Evolutionary conservation across 2,113 vertebrate species (phyloP).

Genomic region (Pyxicephalus adspersus): DNA sequence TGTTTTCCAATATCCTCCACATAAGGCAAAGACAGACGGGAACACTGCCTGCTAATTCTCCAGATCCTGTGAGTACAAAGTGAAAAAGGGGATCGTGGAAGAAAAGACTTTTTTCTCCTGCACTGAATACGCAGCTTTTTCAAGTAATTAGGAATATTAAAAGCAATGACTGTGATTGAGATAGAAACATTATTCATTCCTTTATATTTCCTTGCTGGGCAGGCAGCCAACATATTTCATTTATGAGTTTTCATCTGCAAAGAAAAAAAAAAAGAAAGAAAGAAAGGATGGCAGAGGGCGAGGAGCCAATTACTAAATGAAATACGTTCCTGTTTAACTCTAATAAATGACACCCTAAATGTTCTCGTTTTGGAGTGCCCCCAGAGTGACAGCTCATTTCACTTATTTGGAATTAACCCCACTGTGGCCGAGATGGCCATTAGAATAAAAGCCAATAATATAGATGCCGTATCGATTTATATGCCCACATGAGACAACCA

Average conservation of each 20-base stretch:
- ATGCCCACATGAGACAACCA: neutral
- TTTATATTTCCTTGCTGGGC: slow-evolving; percentile 92
- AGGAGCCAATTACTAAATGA: slow-evolving; percentile 98
- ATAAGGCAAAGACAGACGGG: slow-evolving; percentile 20
- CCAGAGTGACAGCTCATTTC: slow-evolving; percentile 50
- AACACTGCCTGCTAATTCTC: slow-evolving; percentile 18
- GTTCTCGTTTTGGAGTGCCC: slow-evolving; percentile 52
- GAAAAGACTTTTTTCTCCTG: slow-evolving; percentile 66
- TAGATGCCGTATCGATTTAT: neutral
- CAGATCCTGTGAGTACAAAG: slow-evolving; percentile 40
- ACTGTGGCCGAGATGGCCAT: neutral
- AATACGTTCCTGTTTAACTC: slow-evolving; percentile 89
- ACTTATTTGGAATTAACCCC: slow-evolving; percentile 46
- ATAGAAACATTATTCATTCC: slow-evolving; percentile 97
- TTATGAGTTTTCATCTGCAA: slow-evolving; percentile 91
- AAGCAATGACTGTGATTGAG: slow-evolving; percentile 90
- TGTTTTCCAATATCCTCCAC: slow-evolving; percentile 43
- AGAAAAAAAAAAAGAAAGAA: slow-evolving; percentile 52
- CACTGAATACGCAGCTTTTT: slow-evolving; percentile 80
- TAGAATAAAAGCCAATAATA: slow-evolving; percentile 6
- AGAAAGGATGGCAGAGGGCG: slow-evolving; percentile 68
- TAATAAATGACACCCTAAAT: slow-evolving; percentile 85
- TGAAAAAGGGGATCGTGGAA: slow-evolving; percentile 40
- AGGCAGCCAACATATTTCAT: slow-evolving; percentile 93
- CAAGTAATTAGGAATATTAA: slow-evolving; percentile 92